Evolutionary conservation across 1,140 invertebrate species (phyloP).

Genomic region (Vanessa tameamea): DNA sequence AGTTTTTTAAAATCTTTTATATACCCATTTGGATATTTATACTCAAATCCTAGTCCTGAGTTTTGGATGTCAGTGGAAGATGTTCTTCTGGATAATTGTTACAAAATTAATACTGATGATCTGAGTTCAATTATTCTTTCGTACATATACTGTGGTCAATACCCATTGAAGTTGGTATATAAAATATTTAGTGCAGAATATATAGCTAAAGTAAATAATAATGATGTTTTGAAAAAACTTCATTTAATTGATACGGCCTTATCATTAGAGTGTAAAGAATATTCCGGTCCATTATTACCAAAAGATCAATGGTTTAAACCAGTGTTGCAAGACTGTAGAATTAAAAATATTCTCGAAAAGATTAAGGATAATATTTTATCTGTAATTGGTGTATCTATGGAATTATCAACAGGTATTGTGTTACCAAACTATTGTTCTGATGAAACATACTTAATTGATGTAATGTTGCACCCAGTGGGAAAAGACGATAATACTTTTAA

Average conservation of each 20-base stretch:
- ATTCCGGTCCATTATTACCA: constrained; percentile 83
- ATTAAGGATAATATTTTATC: constrained; percentile 72
- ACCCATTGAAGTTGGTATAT: constrained; percentile 84
- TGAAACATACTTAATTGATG: constrained; percentile 84
- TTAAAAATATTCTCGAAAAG: constrained; percentile 79
- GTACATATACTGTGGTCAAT: constrained; percentile 84
- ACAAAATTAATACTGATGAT: constrained; percentile 82
- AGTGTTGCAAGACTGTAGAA: constrained; percentile 79
- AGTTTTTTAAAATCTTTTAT: constrained; percentile 83
- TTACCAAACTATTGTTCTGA: constrained; percentile 81
- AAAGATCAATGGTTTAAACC: constrained; percentile 77
- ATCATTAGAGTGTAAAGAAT: constrained; percentile 83
- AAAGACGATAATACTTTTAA: constrained; percentile 65
- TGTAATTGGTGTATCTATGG: constrained; percentile 71
- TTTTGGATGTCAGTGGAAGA: constrained; percentile 84
- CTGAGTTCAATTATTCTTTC: constrained; percentile 83
- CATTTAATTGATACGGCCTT: constrained; percentile 84
- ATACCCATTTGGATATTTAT: constrained; percentile 83
- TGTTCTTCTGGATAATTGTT: constrained; percentile 82
- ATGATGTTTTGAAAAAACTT: constrained; percentile 77
- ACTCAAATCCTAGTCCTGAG: constrained; percentile 81
- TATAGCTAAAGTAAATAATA: constrained; percentile 81
- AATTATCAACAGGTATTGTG: constrained; percentile 77
- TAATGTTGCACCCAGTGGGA: constrained; percentile 81
- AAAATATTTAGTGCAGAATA: constrained; percentile 85